Conservation (phyloP, 2,113 vertebrate genomes). For the Labeo rohita region DNA sequence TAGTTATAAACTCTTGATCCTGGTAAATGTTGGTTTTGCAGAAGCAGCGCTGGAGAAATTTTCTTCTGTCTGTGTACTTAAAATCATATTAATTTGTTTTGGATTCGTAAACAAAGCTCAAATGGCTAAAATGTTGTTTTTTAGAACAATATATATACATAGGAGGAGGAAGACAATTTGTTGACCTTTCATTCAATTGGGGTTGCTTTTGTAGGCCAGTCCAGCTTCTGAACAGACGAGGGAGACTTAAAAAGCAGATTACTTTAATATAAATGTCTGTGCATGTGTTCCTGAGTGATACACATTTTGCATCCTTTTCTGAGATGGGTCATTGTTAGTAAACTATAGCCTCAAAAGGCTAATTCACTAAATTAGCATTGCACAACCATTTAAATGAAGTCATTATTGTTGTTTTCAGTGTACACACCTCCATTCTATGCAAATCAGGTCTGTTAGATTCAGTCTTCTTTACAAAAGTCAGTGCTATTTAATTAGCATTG, state of each 20-base stretch:
- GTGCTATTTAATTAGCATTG: not conserved
- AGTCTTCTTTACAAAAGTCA: not conserved
- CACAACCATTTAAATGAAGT: not conserved
- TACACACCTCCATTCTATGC: not conserved
- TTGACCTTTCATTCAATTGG: constrained; percentile 1
- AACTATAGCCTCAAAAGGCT: not conserved
- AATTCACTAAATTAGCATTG: not conserved
- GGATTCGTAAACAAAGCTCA: not conserved
- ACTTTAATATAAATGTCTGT: not conserved
- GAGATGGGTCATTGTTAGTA: not conserved
- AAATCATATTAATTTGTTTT: not conserved
- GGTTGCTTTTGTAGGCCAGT: not conserved
- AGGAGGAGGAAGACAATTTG: not conserved
- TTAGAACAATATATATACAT: not conserved
- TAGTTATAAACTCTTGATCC: constrained; percentile 5
- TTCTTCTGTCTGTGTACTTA: not conserved
- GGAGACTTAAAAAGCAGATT: not conserved
- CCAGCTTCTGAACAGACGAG: not conserved
- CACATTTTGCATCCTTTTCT: not conserved
- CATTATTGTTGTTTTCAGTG: not conserved
- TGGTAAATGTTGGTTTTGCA: not conserved
- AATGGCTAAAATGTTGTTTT: not conserved
- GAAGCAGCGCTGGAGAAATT: not conserved
- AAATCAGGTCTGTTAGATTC: not conserved
- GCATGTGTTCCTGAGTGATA: not conserved